A percentile compares a stretch with the other conserved stretches of the same genome.
Evolutionary conservation across 2,113 vertebrate genomes (phyloP).

Genomic region (Syngnathus floridae): DNA sequence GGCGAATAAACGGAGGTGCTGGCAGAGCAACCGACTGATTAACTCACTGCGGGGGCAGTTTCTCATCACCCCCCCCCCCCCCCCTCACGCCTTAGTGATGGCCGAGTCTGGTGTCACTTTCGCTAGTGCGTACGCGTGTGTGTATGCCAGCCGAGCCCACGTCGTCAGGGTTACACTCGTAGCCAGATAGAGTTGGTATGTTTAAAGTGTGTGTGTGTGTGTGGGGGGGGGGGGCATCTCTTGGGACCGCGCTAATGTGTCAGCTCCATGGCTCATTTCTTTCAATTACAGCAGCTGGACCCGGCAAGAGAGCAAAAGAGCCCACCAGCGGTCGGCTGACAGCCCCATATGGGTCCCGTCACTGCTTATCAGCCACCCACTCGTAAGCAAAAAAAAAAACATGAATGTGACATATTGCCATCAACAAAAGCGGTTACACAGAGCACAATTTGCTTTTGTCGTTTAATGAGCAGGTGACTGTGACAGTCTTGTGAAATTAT

Average conservation of each 20-base stretch:
- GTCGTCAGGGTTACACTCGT: constrained; percentile 45
- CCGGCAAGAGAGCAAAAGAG: constrained; percentile 32
- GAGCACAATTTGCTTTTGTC: constrained; percentile 48
- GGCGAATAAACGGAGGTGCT: constrained; percentile 89
- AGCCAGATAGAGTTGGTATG: constrained; percentile 45
- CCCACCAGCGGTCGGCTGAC: constrained; percentile 61
- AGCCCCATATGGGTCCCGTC: constrained; percentile 63
- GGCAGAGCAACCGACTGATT: constrained; percentile 77
- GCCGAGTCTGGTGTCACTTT: constrained; percentile 51
- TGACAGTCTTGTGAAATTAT: constrained; percentile 27
- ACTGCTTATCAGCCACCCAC: constrained; percentile 58
- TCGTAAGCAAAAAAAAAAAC: constrained; percentile 44
- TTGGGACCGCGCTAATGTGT: constrained; percentile 67
- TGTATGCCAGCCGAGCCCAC: constrained; percentile 30
- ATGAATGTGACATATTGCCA: constrained; percentile 49
- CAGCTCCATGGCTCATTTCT: constrained; percentile 75
- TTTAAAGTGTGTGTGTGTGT: constrained; percentile 28
- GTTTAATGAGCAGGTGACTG: constrained; percentile 40
- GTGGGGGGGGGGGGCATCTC: constrained; percentile 51
- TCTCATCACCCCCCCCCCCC: constrained; percentile 85
- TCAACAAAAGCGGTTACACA: constrained; percentile 48
- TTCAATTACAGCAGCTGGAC: constrained; percentile 73
- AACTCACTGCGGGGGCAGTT: constrained; percentile 87
- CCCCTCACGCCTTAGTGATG: constrained; percentile 66
- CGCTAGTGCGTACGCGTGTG: constrained; percentile 37